Percentiles rank a stretch among this genome's conserved stretches.
phyloP scores from a whole-genome alignment of 2,797 vertebrate species.

The Loris lydekkerianus region DNA sequence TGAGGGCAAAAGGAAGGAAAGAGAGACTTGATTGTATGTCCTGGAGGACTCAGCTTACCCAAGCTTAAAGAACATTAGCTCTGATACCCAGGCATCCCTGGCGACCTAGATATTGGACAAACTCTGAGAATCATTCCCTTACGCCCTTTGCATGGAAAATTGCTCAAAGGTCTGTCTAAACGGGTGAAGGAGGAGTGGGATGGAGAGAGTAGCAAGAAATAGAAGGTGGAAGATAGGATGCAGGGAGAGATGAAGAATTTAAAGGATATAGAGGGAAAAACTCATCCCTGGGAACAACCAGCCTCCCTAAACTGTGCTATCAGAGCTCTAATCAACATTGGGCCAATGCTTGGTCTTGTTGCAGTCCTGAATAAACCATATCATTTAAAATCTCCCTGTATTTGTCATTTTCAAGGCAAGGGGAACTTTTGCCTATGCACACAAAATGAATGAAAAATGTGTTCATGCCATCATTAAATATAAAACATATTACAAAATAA shows the following conservation, averaged over 20 bases:
- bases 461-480: slow-evolving; percentile 77
- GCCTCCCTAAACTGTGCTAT: not conserved
- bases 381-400: slow-evolving; percentile 50
- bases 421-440: slow-evolving; percentile 52
- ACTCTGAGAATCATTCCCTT: no score
- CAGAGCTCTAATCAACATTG: not conserved
- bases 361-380: not conserved
- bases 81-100: not conserved
- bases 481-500: slow-evolving; percentile 58
- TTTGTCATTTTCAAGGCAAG: slow-evolving; percentile 69
- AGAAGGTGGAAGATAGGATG: not conserved
- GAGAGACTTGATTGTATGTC: not conserved
- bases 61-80: not conserved
- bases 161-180: not conserved
- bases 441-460: slow-evolving; percentile 64
- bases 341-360: not conserved
- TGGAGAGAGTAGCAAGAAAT: not conserved
- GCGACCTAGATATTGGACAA: not conserved
- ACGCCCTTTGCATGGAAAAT: not conserved
- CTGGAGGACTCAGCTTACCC: not conserved
- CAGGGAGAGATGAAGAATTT: not conserved
- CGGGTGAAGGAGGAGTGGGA: not conserved
- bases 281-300: not conserved
- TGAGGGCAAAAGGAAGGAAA: not conserved
- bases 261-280: not conserved